phyloP scores from a whole-genome alignment of 2,113 vertebrate genomes.

The Tragelaphus buxtoni region DNA sequence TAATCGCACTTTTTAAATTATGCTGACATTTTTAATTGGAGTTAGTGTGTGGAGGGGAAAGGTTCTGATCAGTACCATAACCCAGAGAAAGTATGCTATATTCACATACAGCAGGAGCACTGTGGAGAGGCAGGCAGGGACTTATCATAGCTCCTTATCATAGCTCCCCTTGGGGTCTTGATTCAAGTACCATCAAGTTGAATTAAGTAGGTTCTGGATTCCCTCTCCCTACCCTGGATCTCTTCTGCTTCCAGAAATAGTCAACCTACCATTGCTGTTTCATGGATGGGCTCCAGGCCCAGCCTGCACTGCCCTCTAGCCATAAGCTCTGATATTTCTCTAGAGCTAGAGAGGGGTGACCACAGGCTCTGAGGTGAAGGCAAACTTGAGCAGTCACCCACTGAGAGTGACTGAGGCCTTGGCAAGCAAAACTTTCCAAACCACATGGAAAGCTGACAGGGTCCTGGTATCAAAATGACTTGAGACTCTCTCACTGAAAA shows the following conservation, averaged over 20 bases:
- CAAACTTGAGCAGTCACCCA: not conserved
- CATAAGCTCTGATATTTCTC: not conserved
- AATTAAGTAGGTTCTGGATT: not conserved
- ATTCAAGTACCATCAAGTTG: not conserved
- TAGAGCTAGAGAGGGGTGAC: not conserved
- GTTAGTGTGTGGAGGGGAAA: not conserved
- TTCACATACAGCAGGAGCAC: not conserved
- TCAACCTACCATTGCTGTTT: not conserved
- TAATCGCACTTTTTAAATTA: not conserved
- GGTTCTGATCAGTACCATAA: not conserved
- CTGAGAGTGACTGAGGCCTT: not conserved
- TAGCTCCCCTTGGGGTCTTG: not conserved
- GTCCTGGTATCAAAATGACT: slow-evolving; percentile 10
- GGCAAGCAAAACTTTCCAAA: slow-evolving; percentile 21
- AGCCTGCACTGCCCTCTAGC: not conserved
- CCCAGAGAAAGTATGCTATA: not conserved
- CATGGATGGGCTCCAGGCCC: not conserved
- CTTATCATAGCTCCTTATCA: not conserved
- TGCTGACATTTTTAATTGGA: not conserved
- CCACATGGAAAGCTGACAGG: slow-evolving; percentile 60
- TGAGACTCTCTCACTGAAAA: not conserved
- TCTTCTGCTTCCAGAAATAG: not conserved
- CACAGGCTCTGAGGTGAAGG: not conserved
- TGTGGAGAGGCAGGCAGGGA: not conserved
- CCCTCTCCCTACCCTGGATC: not conserved